Base-by-base conservation (phyloP, 1,140 invertebrate species). In the Pseudomyrmex sp. region DNA sequence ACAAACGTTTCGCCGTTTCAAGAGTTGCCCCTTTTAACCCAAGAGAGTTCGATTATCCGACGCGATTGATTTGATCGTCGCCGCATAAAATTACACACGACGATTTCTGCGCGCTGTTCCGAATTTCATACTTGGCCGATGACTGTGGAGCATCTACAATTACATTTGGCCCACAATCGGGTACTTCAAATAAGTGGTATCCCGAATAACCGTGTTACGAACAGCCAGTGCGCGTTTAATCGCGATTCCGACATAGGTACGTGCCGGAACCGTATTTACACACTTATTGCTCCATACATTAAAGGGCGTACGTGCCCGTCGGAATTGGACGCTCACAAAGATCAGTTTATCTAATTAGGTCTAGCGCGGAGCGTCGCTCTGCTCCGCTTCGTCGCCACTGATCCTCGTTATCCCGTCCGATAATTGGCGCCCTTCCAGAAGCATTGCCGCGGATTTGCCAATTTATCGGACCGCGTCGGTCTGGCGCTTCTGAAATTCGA, bases 321-420 rank as follows among this genome's bases (percentile, higher is more conserved):
- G 73, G 26, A 83, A 87, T 87, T 74, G 77, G 59, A 86, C 66
- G 73, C 75, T 65, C 80, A 59, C 86, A 83, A 87, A 86, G 86
- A 87, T 86, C 84, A 73, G 84, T 87, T 87, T 83, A 85, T 85
- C 86, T 87, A 87, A 88, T 88, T 88, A 88, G 79, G 80, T 88
- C 82, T 83, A 86, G 80, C 73, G 26, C 15, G 62, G 66, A 44
- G 59, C 68, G 61, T 58, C 68, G 74, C 35, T 74, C 23, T 68
- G 73, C 35, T 74, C 15, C 84, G 85, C 85, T 88, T 79, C 84
- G 86, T 86, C 86, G 85, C 85, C 86, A 75, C 82, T 76, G 87
- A 87, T 88, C 85, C 83, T 87, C 87, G 83, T 88, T 87, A 88
- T 87, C 66, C 68, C 76, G 70, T 80, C 72, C 76, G 76, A 85